Evolutionary conservation across 2,797 vertebrate genomes (phyloP).

Genomic region (Rhinogobio ventralis): DNA sequence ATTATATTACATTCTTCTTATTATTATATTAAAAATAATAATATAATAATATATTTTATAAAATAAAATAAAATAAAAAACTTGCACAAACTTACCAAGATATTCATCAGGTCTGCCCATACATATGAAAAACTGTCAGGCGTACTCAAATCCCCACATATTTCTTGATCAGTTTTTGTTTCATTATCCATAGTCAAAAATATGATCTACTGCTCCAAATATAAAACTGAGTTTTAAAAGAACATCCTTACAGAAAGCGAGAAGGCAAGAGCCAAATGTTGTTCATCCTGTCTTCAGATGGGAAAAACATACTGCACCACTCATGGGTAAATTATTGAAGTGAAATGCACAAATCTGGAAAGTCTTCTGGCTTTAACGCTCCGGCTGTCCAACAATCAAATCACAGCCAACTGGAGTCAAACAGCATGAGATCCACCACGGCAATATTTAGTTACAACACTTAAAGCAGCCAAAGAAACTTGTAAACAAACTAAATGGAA

Average conservation of each 20-base stretch:
- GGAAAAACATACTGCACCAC: background rate
- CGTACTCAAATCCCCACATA: conserved; percentile 54
- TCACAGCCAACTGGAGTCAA: background rate
- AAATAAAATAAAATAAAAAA: background rate
- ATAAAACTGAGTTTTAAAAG: background rate
- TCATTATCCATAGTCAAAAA: conserved; percentile 65
- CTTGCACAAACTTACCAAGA: conserved; percentile 80
- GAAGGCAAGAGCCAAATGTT: background rate
- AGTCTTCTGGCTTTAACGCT: background rate
- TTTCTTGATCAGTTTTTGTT: conserved; percentile 12
- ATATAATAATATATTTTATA: background rate
- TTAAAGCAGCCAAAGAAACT: background rate
- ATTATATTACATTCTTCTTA: background rate
- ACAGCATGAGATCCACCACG: background rate
- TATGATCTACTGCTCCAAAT: conserved; percentile 10
- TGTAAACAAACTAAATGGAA: background rate
- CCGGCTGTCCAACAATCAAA: conserved; percentile 2
- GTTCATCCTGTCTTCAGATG: background rate
- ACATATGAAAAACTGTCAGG: conserved; percentile 79
- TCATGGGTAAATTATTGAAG: background rate
- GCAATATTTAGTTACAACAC: background rate
- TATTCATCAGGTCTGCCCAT: conserved; percentile 85
- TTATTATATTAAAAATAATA: background rate
- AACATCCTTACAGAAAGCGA: background rate
- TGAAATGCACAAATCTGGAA: background rate